A percentile compares a stretch with the other conserved stretches of the same genome.
These are phyloP conservation scores for Tachystola acroxantha DNA, from an alignment of 2,888 invertebrate genomes.

Conservation along the genomic window DNA sequence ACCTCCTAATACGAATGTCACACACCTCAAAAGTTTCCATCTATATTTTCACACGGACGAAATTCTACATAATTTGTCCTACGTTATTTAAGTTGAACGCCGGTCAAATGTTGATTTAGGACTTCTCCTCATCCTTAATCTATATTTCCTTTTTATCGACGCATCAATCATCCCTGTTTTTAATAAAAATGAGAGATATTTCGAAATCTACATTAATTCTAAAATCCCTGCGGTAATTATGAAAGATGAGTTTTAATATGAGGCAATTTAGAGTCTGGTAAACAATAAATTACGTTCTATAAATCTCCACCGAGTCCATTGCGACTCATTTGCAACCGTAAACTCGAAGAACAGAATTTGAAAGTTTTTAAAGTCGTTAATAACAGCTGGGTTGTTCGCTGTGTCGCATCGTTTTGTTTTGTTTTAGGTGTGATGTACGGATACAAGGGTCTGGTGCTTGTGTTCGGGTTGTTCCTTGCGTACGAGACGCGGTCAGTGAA, in stretches of 20 bases:
- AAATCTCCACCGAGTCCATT: slow-evolving; percentile 32
- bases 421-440: slow-evolving; percentile 92
- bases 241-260: slow-evolving; percentile 39
- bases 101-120: slow-evolving; percentile 7
- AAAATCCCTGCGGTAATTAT: slow-evolving; percentile 31
- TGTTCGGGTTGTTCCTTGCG: slow-evolving; percentile 98
- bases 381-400: slow-evolving; percentile 29
- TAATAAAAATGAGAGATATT: slow-evolving; percentile 27
- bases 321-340: slow-evolving; percentile 43
- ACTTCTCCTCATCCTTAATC: slow-evolving; percentile 3
- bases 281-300: slow-evolving; percentile 44
- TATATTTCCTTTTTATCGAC: slow-evolving; percentile 9
- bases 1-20: too few relatives aligned
- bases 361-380: slow-evolving; percentile 35
- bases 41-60: neutral
- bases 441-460: slow-evolving; percentile 96
- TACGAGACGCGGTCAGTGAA: slow-evolving; percentile 99
- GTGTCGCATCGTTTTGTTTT: slow-evolving; percentile 18
- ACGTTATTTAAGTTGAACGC: slow-evolving; percentile 2
- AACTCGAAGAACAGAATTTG: slow-evolving; percentile 37
- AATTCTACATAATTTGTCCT: neutral
- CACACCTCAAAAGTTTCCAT: neutral
- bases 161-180: slow-evolving; percentile 14
- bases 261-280: slow-evolving; percentile 38
- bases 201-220: slow-evolving; percentile 15